phyloP scores from a whole-genome alignment of 2,797 vertebrate genomes.

The Heliangelus exortis region DNA sequence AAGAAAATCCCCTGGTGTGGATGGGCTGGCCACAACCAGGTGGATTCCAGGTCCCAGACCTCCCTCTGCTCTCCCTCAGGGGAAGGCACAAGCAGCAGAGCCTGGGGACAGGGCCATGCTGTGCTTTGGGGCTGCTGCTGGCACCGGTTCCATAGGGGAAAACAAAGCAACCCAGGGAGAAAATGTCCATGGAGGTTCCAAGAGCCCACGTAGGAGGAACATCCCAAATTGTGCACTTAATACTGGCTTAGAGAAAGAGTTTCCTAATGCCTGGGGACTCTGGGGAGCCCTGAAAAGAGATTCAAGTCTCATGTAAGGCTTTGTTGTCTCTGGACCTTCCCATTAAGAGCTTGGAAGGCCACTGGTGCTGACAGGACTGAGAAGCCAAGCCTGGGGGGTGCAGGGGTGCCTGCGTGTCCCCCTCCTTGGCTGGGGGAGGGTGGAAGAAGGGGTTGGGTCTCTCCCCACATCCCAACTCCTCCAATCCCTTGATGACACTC shows the following conservation, averaged over 20 bases:
- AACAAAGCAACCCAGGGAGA: neutral
- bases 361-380: neutral
- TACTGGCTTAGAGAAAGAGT: neutral
- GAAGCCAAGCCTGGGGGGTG: rapidly evolving
- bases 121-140: neutral
- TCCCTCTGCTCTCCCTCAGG: neutral
- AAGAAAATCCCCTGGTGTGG: neutral
- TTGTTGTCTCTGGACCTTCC: neutral
- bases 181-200: neutral
- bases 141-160: neutral
- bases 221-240: neutral
- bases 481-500: neutral
- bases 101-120: neutral
- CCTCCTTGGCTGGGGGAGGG: neutral
- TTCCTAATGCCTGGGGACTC: neutral
- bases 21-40: neutral
- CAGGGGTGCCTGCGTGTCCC: rapidly evolving
- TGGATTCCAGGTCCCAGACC: rapidly evolving
- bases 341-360: neutral
- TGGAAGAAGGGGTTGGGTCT: neutral
- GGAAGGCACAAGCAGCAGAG: neutral
- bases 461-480: neutral
- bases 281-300: slow-evolving; percentile 3
- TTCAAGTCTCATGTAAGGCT: slow-evolving; percentile 58
- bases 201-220: neutral